These are phyloP conservation scores for Aporophyla nigra DNA, from an alignment of 2,888 invertebrate species.

Conservation along the genomic window DNA sequence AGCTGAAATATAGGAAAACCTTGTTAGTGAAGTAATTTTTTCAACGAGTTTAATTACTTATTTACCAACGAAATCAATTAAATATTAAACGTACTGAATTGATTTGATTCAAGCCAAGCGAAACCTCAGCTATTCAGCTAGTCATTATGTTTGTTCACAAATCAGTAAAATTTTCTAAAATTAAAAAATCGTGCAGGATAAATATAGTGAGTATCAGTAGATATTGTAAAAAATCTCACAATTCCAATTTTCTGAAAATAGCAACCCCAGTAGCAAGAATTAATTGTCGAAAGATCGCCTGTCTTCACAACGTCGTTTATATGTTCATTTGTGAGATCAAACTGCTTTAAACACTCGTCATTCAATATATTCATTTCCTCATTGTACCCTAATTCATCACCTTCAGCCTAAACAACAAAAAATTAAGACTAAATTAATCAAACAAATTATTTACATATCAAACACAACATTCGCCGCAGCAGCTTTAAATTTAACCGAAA, in stretches of 20 bases:
- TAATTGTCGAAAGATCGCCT: not conserved
- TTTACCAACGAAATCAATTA: not conserved
- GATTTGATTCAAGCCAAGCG: not conserved
- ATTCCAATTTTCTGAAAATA: constrained; percentile 3
- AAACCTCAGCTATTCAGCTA: not conserved
- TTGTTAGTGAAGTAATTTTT: not conserved
- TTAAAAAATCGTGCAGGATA: not conserved
- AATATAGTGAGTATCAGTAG: not conserved
- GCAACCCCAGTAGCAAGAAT: constrained; percentile 25
- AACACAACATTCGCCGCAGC: no score
- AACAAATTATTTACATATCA: no score
- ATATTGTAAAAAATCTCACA: constrained; percentile 9
- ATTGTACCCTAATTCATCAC: not conserved
- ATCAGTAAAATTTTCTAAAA: no score
- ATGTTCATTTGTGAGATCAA: not conserved
- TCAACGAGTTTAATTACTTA: not conserved
- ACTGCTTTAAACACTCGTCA: constrained; percentile 1
- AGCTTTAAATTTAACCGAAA: no score
- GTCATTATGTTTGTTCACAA: no score
- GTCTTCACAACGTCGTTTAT: not conserved
- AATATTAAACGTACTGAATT: no score
- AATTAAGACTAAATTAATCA: not conserved
- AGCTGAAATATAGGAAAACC: constrained; percentile 17
- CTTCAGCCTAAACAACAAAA: constrained; percentile 16
- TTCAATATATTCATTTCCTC: not conserved